Evolutionary conservation across 2,113 vertebrate species (phyloP), one percentile per base, ranked within the genome.

Genomic region (Macaca nemestrina): DNA sequence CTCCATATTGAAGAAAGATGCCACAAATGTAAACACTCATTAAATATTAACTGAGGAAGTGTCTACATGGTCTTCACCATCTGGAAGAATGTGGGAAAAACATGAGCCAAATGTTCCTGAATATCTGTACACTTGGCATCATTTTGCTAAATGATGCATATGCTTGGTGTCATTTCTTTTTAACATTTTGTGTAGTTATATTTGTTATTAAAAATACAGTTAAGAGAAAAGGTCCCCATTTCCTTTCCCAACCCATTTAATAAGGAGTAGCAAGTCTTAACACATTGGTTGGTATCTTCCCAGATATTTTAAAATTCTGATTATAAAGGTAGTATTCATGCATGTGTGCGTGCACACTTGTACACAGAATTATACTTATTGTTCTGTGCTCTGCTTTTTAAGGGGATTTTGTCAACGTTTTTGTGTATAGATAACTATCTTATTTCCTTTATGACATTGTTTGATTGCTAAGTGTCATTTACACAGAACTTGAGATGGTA

Each of bases 121-220:
- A 73, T 92, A 91, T 45, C 40, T 88, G 11, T 75, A 38, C 32
- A 43, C 80, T 89, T 72, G 40, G 32, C 12, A 23, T 85, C 25
- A 55, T 86, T 32, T 89, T 64, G 16, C 59, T 88, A 57, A 91
- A 40, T 57, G 10, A 70, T 23, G 18, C 64, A 50, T 94, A 87
- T 73, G 57, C 32, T 79, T 76, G 9, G 50, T 83, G 80, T 73
- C 61, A 67, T 83, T 79, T 61, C 55, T 35, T 92, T 88, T 94
- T 55, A 32, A 86, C 4, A 9, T 75, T 94, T 94, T 95, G 79
- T 32, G 73, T 95, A 18, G 27, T 83, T 88, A 22, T 52, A 13
- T 64, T 83, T 91, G 43, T 57, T 84, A 80, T 89, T 87, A 87
- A 92, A 85, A 72, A 50, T 72, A 30, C 16, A 80, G 14, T 12